Base-by-base conservation (phyloP, 2,113 vertebrate genomes). In the Varanus salvator region DNA sequence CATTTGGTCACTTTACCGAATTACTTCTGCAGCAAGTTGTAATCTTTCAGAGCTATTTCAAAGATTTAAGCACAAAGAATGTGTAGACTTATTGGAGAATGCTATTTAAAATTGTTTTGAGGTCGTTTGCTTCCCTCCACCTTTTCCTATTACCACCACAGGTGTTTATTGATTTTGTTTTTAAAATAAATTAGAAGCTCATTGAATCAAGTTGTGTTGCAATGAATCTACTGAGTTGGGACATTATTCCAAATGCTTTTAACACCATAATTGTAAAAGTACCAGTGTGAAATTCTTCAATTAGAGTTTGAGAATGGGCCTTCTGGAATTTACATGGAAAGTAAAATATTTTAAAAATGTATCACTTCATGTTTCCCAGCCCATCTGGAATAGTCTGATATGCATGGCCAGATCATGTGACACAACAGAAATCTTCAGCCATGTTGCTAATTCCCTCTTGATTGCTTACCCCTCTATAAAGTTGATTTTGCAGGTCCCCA, bases 1-100 rank as follows among this genome's bases (percentile, higher is more conserved):
- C 92, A 92, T 88, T 87, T 94, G 94, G 92, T 96, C 94, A 96
- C 87, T 93, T 91, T 80, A 64, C 29, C 81, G 85, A 95, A 95
- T 94, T 94, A 71, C 92, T 93, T 95, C 86, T 93, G 88, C 90
- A 89, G 87, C 92, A 94, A 94, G 14, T 9, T 92, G 85, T n/a
- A 87, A 72, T 93, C 92, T 93, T 68, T 52, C 64, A 88, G 44
- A 92, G 34, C 14, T 52, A 8, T 94, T 90, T 92, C 50, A 72
- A 27, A 92, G 92, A 85, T 80, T 14, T 91, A 64, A 87, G 29
- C 84, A 54, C 19, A 66, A 87, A 89, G 74, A 17, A 69, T 84
- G 0, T 25, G 14, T 29, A 69, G 8, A 6, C 76, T 31, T 72
- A 72, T 54, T 90, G 75, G 57, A 86, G 23, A 74, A 74, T 4